Evolutionary conservation across 2,113 vertebrate genomes (phyloP).

Genomic region (Neodontobutis hainanensis): DNA sequence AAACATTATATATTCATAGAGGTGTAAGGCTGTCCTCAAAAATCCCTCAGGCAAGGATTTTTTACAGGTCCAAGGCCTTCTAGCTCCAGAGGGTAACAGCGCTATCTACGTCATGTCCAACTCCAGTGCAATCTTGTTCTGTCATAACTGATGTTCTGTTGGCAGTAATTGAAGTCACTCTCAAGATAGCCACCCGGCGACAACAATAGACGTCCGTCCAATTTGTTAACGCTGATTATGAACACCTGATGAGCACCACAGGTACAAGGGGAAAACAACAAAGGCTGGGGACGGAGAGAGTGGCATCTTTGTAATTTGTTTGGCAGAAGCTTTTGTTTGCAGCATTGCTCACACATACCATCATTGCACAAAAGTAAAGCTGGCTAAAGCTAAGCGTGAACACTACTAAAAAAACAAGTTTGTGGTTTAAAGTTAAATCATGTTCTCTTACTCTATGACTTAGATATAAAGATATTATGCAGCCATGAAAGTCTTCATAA

Average conservation of each 20-base stretch:
- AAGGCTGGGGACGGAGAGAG: conserved; percentile 17
- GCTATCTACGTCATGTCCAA: conserved; percentile 11
- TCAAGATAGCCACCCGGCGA: conserved; percentile 54
- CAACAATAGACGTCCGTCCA: conserved; percentile 56
- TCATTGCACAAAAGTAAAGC: not conserved
- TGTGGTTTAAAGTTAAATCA: no score
- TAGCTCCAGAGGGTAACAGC: not conserved
- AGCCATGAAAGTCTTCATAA: no score
- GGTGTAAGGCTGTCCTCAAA: not conserved
- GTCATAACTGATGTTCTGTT: conserved; percentile 24
- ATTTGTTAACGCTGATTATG: conserved; percentile 63
- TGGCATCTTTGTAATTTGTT: conserved; percentile 42
- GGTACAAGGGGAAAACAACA: conserved; percentile 28
- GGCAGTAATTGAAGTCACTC: conserved; percentile 53
- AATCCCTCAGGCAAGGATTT: not conserved
- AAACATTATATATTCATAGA: not conserved
- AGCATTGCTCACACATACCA: not conserved
- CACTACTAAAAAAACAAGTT: no score
- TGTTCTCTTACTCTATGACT: no score
- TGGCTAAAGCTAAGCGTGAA: no score
- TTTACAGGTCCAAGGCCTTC: not conserved
- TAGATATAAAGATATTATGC: no score
- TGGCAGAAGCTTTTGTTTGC: no score
- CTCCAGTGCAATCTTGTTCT: conserved; percentile 24
- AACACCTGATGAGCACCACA: conserved; percentile 41